Base-by-base conservation (phyloP, 1,140 invertebrate species). In the Gryon sp. region DNA sequence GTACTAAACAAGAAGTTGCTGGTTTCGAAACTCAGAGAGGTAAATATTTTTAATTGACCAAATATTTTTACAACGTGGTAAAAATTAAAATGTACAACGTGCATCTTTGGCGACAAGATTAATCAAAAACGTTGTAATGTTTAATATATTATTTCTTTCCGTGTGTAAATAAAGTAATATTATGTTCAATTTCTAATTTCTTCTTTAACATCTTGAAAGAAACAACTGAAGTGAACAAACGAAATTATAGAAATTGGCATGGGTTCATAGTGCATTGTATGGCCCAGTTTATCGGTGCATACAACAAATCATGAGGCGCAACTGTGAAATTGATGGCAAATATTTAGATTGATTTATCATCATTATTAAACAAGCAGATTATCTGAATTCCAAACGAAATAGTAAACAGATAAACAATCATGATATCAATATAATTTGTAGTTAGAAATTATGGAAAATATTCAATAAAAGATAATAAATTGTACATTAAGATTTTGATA, bases 281-380 rank as follows among this genome's bases (percentile, higher is more conserved):
- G 8, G n/a, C n/a, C 46, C 12, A 18, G 46, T 34, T 46, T 18
- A 62, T 6, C 24, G 24, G 24, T 40, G 32, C 45, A 15, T 62
- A 22, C 41, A 62, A 50, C 45, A 62, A 50, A 50, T 62, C 59
- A 62, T n/a, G 30, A 48, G 12, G 45, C 12, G 30, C 40, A 50
- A 40, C 12, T 30, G 24, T 62, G 45, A 59, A 46, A 63, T 63
- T 52, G 60, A 63, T 52, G 46, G 41, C 38, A 52, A 63, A 52
- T 63, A 63, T 63, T 63, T 63, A 63, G 46, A 52, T 53, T 65
- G 60, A 65, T 65, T 65, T 43, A 45, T 65, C 38, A 26, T 18
- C 15, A 43, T 32, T 43, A 65, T 11, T 43, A 43, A 65, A 65
- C 46, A 65, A 43, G 48, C 38, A 24, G 60, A 65, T 65, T 34